Conservation (phyloP, 2,888 invertebrate species). For the Tinea trinotella region DNA sequence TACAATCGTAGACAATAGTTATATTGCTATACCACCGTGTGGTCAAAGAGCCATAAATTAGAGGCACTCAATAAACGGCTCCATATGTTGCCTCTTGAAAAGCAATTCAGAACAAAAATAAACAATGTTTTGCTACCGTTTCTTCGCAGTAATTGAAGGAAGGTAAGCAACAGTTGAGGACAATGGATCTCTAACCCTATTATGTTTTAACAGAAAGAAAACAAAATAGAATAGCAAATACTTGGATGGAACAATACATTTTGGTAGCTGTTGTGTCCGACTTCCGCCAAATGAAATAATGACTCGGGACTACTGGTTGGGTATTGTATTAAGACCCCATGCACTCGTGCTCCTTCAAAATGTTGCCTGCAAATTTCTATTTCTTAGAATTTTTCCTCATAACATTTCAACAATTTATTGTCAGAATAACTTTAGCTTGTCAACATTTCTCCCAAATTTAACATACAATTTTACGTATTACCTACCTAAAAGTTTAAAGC, state of each 20-base stretch:
- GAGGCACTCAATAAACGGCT: conserved; percentile 41
- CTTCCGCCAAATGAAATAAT: conserved; percentile 54
- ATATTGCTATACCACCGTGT: conserved; percentile 40
- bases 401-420: conserved; percentile 17
- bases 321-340: conserved; percentile 48
- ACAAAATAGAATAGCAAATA: conserved; percentile 47
- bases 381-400: conserved; percentile 30
- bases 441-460: background rate
- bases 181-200: conserved; percentile 58
- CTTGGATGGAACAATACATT: conserved; percentile 44
- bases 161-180: conserved; percentile 51
- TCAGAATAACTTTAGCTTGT: background rate
- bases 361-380: conserved; percentile 41
- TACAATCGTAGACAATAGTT: conserved; percentile 54
- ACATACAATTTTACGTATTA: background rate
- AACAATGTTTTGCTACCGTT: conserved; percentile 69
- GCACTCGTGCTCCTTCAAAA: conserved; percentile 39
- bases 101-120: conserved; percentile 57
- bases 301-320: conserved; percentile 43
- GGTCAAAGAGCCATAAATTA: conserved; percentile 58
- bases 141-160: conserved; percentile 38
- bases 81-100: conserved; percentile 62
- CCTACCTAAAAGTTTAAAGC: background rate
- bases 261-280: conserved; percentile 36
- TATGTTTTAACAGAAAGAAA: conserved; percentile 47